These are phyloP conservation scores for Ctenodactylus gundi DNA, from an alignment of 2,113 vertebrate species.

Conservation along the genomic window DNA sequence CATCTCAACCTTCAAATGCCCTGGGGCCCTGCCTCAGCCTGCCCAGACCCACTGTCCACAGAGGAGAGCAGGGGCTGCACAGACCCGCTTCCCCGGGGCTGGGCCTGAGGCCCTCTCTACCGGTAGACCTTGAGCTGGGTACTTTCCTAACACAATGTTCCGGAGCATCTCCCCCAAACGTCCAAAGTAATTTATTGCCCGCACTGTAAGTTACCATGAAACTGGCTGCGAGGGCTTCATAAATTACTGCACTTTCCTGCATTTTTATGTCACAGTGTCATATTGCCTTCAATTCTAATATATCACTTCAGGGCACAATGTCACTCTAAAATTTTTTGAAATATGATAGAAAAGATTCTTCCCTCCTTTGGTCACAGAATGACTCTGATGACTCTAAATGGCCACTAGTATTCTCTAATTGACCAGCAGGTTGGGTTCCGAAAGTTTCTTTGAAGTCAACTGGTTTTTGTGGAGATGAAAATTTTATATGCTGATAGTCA, in stretches of 20 bases:
- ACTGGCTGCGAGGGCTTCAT: slow-evolving; percentile 42
- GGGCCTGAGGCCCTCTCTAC: not conserved
- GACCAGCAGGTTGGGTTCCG: not conserved
- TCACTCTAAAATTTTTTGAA: slow-evolving; percentile 53
- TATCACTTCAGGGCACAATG: slow-evolving; percentile 65
- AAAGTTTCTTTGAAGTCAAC: slow-evolving; percentile 32
- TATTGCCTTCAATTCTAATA: slow-evolving; percentile 68
- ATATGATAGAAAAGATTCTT: slow-evolving; percentile 53
- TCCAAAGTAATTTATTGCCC: slow-evolving; percentile 42
- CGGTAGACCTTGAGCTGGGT: not conserved
- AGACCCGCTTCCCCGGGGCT: not conserved
- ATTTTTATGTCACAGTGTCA: slow-evolving; percentile 65
- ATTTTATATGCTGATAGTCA: not conserved
- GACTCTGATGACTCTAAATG: slow-evolving; percentile 21
- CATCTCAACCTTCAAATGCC: not conserved
- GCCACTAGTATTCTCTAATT: not conserved
- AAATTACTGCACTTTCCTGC: slow-evolving; percentile 63
- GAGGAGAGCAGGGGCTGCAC: not conserved
- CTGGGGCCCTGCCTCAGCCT: not conserved
- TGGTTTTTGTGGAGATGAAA: slow-evolving; percentile 15
- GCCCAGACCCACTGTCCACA: not conserved
- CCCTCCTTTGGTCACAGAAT: not conserved
- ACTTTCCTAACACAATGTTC: not conserved
- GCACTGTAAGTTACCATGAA: slow-evolving; percentile 19
- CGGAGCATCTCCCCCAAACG: not conserved